These are phyloP conservation scores for Gallinago stenura DNA, from an alignment of 2,797 vertebrate species.

Conservation along the genomic window DNA sequence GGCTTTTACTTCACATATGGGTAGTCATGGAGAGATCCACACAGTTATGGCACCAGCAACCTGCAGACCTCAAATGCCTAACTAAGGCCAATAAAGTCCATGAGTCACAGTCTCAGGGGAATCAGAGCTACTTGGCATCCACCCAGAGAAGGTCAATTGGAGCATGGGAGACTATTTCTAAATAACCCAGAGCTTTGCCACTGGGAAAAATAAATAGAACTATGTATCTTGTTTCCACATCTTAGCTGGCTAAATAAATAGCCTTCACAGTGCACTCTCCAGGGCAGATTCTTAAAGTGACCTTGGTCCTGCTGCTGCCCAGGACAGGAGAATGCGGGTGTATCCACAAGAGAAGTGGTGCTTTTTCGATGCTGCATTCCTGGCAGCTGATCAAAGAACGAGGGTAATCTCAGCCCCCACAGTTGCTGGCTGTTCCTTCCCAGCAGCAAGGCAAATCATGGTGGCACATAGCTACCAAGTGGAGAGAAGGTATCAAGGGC, in stretches of 20 bases:
- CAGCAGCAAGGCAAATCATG: slow-evolving; percentile 16
- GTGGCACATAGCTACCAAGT: not conserved
- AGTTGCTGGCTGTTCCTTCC: not conserved
- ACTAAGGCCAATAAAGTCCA: slow-evolving; percentile 21
- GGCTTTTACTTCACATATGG: not conserved
- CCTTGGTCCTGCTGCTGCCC: slow-evolving; percentile 40
- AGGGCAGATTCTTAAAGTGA: slow-evolving; percentile 64
- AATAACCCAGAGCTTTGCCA: slow-evolving; percentile 62
- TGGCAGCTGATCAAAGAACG: slow-evolving; percentile 57
- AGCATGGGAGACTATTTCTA: slow-evolving; percentile 65
- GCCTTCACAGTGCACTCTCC: slow-evolving; percentile 28
- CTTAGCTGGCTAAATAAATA: slow-evolving; percentile 71
- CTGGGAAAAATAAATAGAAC: slow-evolving; percentile 73
- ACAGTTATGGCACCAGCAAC: not conserved
- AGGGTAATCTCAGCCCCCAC: slow-evolving; percentile 39
- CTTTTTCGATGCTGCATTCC: slow-evolving; percentile 31
- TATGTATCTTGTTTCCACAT: slow-evolving; percentile 71
- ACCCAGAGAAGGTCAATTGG: slow-evolving; percentile 46
- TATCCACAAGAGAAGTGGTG: not conserved
- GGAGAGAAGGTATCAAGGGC: not conserved
- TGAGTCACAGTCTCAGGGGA: slow-evolving; percentile 48
- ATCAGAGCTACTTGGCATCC: slow-evolving; percentile 33
- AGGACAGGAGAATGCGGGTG: not conserved
- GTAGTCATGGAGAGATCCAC: not conserved
- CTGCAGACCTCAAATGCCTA: not conserved